Percentiles rank a stretch among this genome's conserved stretches.
Conservation (phyloP, 2,888 invertebrate species). For the Oegoconia quadripuncta region DNA sequence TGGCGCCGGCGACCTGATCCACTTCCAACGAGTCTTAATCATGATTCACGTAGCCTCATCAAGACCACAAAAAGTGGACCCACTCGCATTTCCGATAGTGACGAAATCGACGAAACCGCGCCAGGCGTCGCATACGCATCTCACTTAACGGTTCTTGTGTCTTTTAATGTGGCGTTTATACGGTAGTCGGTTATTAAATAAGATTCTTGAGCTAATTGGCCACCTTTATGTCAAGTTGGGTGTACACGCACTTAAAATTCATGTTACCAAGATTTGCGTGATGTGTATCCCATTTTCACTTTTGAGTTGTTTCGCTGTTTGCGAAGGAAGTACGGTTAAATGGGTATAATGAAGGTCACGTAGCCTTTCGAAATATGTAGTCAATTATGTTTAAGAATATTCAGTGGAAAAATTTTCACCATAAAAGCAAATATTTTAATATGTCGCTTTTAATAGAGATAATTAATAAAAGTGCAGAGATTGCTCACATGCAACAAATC, state of each 20-base stretch:
- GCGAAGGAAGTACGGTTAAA: slow-evolving; percentile 39
- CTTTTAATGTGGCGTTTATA: slow-evolving; percentile 66
- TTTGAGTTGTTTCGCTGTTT: slow-evolving; percentile 40
- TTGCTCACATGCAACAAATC: slow-evolving; percentile 31
- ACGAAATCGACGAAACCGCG: slow-evolving; percentile 49
- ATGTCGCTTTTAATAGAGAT: too few species aligned
- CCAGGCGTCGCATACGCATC: slow-evolving; percentile 50
- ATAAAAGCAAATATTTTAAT: too few species aligned
- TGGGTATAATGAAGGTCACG: slow-evolving; percentile 22
- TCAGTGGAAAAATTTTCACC: too few species aligned
- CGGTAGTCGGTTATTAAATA: slow-evolving; percentile 69
- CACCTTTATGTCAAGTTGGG: slow-evolving; percentile 50
- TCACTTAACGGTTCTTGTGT: slow-evolving; percentile 64
- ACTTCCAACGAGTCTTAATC: slow-evolving; percentile 43
- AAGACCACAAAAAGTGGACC: slow-evolving; percentile 51
- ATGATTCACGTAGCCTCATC: slow-evolving; percentile 52
- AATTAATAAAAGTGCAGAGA: too few species aligned
- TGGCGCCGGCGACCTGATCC: slow-evolving; percentile 62
- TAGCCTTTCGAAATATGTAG: slow-evolving; percentile 16
- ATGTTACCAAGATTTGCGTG: slow-evolving; percentile 39
- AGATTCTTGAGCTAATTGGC: slow-evolving; percentile 63
- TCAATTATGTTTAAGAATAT: too few species aligned
- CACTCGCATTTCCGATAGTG: slow-evolving; percentile 57
- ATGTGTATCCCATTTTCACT: slow-evolving; percentile 30
- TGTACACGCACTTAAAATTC: slow-evolving; percentile 42